These are phyloP conservation scores for Candidula unifasciata DNA, from an alignment of 2,888 invertebrate genomes.

Conservation along the genomic window DNA sequence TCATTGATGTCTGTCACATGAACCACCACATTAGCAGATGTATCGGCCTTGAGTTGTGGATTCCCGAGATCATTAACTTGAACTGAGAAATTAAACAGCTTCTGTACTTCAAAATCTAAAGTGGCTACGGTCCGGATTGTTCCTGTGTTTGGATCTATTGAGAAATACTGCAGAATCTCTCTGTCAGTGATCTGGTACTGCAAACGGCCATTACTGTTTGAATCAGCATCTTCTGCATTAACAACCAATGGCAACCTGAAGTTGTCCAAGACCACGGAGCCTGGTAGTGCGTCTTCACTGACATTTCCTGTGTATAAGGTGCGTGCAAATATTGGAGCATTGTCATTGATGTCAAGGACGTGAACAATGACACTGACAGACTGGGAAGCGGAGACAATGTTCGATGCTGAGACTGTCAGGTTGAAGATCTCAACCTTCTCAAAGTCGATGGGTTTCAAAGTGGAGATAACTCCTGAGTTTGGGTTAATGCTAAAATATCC, in stretches of 20 bases:
- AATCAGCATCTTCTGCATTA: slow-evolving; percentile 89
- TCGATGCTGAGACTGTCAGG: slow-evolving; percentile 88
- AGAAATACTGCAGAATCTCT: slow-evolving; percentile 83
- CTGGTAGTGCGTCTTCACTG: slow-evolving; percentile 82
- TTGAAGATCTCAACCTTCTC: slow-evolving; percentile 88
- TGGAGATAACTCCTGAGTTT: slow-evolving; percentile 88
- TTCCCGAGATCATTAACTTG: slow-evolving; percentile 83
- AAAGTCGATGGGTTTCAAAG: slow-evolving; percentile 85
- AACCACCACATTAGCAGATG: slow-evolving; percentile 88
- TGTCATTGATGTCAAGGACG: slow-evolving; percentile 88
- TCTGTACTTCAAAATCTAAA: slow-evolving; percentile 76
- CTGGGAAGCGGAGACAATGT: slow-evolving; percentile 89
- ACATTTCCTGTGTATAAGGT: slow-evolving; percentile 88
- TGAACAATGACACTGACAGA: slow-evolving; percentile 87
- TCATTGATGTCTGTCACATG: slow-evolving; percentile 90
- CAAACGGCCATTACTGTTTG: slow-evolving; percentile 88
- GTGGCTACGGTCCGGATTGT: slow-evolving; percentile 87
- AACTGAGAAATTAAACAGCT: slow-evolving; percentile 88
- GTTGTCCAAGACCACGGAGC: slow-evolving; percentile 85
- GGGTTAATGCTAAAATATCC: slow-evolving; percentile 90
- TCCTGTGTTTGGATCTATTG: slow-evolving; percentile 94
- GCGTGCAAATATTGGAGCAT: slow-evolving; percentile 86
- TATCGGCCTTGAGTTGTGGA: slow-evolving; percentile 88
- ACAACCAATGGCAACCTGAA: slow-evolving; percentile 90
- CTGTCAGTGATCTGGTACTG: slow-evolving; percentile 91